These are phyloP conservation scores for Orthonychiurus folsomi DNA, from an alignment of 2,888 invertebrate species.

Conservation along the genomic window DNA sequence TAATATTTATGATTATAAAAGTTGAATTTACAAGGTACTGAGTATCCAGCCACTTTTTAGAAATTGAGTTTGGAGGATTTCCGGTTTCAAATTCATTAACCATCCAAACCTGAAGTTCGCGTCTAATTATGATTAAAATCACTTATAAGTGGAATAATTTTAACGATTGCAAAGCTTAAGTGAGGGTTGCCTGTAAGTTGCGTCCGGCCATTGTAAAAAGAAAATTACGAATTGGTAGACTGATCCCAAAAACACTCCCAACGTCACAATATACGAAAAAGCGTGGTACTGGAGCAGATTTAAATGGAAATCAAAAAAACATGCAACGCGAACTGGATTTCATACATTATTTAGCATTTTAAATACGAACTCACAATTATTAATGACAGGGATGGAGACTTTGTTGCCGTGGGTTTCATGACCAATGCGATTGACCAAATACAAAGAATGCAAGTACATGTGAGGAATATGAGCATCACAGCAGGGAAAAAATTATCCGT, in stretches of 20 bases:
- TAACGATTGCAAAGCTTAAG: too few species aligned
- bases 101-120: neutral
- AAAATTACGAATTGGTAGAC: neutral
- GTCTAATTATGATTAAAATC: too few species aligned
- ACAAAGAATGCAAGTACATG: neutral
- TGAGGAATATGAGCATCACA: neutral
- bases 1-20: neutral
- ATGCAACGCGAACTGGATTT: too few species aligned
- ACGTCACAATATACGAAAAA: neutral
- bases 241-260: neutral
- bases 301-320: too few species aligned
- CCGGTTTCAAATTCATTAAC: neutral
- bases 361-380: neutral
- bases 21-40: neutral
- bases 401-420: neutral
- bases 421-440: neutral
- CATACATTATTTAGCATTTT: too few species aligned
- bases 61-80: neutral
- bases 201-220: neutral
- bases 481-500: neutral
- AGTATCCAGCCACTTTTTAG: neutral
- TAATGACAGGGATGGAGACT: too few species aligned
- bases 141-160: too few species aligned
- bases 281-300: neutral
- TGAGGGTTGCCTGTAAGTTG: neutral